These are phyloP conservation scores for Hydrophis major DNA, from an alignment of 2,797 vertebrate species.

Conservation along the genomic window DNA sequence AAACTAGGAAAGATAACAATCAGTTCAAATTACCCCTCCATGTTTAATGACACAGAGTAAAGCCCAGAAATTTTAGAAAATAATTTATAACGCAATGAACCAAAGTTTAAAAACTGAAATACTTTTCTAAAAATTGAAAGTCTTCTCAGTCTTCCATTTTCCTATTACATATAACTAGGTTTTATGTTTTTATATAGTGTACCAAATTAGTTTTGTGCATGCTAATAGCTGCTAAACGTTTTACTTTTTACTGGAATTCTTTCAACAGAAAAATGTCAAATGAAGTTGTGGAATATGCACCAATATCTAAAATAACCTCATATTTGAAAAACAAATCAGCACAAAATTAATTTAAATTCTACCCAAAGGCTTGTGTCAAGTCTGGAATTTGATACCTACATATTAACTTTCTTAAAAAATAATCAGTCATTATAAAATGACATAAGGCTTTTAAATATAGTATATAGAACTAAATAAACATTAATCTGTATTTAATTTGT, in stretches of 20 bases:
- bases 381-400: neutral
- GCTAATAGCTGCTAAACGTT: neutral
- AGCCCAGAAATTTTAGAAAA: neutral
- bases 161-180: neutral
- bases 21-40: neutral
- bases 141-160: neutral
- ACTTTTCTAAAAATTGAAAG: neutral
- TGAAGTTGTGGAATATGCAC: neutral
- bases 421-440: neutral
- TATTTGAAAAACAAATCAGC: neutral
- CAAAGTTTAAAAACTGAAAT: neutral
- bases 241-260: neutral
- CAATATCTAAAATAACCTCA: neutral
- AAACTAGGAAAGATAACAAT: neutral
- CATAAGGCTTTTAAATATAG: neutral
- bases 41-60: neutral
- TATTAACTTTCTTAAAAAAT: neutral
- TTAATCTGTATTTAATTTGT: neutral
- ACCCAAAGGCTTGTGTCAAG: neutral
- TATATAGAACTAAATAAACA: neutral
- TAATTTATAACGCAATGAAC: neutral
- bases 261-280: neutral
- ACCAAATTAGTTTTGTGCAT: neutral
- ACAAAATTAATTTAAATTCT: neutral
- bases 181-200: neutral